These are phyloP conservation scores for Papilio gigon DNA, from an alignment of 2,888 invertebrate species.

Conservation along the genomic window DNA sequence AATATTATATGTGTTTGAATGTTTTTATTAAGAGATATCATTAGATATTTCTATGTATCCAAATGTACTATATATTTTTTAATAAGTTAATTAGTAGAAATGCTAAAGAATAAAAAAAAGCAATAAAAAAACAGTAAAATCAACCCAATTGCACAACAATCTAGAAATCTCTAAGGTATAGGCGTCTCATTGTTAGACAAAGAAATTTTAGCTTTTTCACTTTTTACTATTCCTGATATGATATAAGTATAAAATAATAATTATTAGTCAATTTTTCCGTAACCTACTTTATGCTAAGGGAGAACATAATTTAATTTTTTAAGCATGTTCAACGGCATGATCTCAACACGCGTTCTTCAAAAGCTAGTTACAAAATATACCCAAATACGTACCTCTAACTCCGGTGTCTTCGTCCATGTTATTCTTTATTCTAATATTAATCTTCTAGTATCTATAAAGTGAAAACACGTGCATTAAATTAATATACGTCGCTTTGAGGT, in stretches of 20 bases:
- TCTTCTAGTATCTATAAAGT: constrained; percentile 48
- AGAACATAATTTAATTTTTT: not conserved
- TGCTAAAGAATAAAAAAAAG: not conserved
- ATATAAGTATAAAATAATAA: not conserved
- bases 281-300: not conserved
- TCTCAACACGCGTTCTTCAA: constrained; percentile 34
- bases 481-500: constrained; percentile 61
- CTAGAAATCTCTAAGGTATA: not conserved
- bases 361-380: constrained; percentile 25
- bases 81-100: not conserved
- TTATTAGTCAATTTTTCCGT: not conserved
- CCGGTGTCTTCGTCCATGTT: constrained; percentile 69
- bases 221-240: not conserved
- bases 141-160: constrained; percentile 1
- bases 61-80: not conserved
- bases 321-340: constrained; percentile 31
- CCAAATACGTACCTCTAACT: constrained; percentile 61
- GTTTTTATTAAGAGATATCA: not conserved
- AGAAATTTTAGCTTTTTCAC: not conserved
- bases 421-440: constrained; percentile 44
- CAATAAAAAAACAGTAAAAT: not conserved
- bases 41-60: not conserved
- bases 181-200: not conserved
- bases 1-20: not conserved
- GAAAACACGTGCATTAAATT: constrained; percentile 67